These are phyloP conservation scores for Loris lydekkerianus DNA, from an alignment of 2,797 vertebrate species.

Conservation along the genomic window DNA sequence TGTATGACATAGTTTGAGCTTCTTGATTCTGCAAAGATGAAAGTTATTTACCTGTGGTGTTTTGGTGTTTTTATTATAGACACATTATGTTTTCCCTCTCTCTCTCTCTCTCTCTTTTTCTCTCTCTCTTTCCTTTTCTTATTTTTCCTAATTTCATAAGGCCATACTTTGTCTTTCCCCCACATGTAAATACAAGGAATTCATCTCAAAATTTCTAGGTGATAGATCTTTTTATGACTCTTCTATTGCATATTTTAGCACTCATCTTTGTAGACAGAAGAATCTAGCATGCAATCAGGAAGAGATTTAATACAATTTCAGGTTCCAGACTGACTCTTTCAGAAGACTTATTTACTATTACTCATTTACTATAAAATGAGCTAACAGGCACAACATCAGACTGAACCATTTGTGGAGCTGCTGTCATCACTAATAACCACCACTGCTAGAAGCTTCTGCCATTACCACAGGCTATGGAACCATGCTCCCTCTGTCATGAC, in stretches of 20 bases:
- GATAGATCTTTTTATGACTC: not conserved
- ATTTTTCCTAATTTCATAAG: not conserved
- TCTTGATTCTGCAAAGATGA: not conserved
- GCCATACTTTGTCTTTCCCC: not conserved
- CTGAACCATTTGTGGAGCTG: not conserved
- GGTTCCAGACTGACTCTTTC: not conserved
- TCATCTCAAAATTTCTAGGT: not conserved
- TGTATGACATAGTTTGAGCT: not conserved
- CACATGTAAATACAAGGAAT: not conserved
- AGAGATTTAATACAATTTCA: not conserved
- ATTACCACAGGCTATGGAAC: not conserved
- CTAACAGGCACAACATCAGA: constrained; percentile 1
- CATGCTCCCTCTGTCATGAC: not conserved
- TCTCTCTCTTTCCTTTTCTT: not conserved
- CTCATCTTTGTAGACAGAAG: not conserved
- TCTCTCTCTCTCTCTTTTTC: not conserved
- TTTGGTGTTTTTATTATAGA: not conserved
- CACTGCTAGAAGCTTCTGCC: not conserved
- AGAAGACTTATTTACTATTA: not conserved
- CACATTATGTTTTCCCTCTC: not conserved
- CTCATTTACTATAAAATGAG: not conserved
- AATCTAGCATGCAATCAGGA: not conserved
- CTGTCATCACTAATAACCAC: not conserved
- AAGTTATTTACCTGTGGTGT: not conserved
- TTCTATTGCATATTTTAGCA: not conserved